phyloP scores from a whole-genome alignment of 2,888 invertebrate species.

The Seladonia tumulorum region DNA sequence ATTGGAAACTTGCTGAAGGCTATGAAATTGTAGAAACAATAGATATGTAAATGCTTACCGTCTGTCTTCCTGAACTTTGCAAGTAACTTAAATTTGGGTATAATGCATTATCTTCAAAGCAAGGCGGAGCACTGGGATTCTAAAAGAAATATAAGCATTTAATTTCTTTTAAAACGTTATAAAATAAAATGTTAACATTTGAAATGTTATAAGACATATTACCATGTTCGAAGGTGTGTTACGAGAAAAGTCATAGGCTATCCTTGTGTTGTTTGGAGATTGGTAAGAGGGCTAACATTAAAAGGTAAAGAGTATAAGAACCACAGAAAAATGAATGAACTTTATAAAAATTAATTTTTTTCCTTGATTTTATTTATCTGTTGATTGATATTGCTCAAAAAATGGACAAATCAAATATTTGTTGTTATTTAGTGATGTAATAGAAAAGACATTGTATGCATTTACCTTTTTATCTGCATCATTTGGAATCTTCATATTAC shows the following conservation, averaged over 20 bases:
- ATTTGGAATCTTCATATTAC: neutral
- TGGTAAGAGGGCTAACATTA: neutral
- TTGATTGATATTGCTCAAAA: neutral
- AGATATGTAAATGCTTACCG: constrained; percentile 8
- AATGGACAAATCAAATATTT: neutral
- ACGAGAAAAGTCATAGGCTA: neutral
- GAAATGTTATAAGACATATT: neutral
- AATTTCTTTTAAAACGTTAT: neutral
- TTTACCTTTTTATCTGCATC: neutral
- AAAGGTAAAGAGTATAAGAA: neutral
- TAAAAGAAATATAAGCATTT: neutral
- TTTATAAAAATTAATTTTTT: neutral
- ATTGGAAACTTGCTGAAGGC: neutral
- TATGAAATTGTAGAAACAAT: neutral
- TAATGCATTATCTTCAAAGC: neutral
- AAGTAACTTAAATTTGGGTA: constrained; percentile 26
- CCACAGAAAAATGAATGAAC: neutral
- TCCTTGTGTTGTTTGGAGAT: neutral
- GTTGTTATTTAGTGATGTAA: neutral
- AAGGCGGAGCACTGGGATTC: constrained; percentile 26
- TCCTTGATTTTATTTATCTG: neutral
- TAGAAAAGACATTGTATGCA: neutral
- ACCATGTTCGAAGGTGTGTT: neutral
- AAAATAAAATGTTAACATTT: neutral
- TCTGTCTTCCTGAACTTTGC: too few relatives aligned